Conservation (phyloP, 2,797 vertebrate genomes). For the Gobio occitaniae region DNA sequence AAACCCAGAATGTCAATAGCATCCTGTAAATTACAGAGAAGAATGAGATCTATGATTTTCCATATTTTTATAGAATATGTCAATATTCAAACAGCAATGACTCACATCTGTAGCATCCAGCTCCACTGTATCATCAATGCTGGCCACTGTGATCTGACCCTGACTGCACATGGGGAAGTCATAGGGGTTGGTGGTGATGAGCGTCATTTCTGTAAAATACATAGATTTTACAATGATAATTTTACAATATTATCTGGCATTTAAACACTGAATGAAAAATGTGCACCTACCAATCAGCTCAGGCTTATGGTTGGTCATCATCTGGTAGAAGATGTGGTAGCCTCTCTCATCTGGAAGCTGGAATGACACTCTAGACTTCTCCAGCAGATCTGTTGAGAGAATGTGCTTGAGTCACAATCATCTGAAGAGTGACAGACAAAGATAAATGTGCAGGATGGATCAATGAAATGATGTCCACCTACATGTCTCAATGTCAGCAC, state of each 20-base stretch:
- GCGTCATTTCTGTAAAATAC: slow-evolving; percentile 79
- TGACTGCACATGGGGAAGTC: too few relatives aligned
- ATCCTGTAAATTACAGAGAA: slow-evolving; percentile 70
- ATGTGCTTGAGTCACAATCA: too few relatives aligned
- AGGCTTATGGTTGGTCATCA: slow-evolving; percentile 81
- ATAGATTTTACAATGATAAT: too few relatives aligned
- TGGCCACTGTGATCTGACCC: too few relatives aligned
- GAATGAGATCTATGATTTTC: background rate
- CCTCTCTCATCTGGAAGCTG: slow-evolving; percentile 45
- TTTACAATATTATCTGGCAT: background rate
- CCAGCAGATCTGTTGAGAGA: slow-evolving; percentile 79
- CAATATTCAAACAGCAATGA: background rate
- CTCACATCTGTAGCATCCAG: too few relatives aligned
- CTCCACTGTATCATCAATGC: too few relatives aligned
- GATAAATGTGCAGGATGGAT: too few relatives aligned
- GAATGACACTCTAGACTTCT: slow-evolving; percentile 81
- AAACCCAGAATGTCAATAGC: slow-evolving; percentile 64
- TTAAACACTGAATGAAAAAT: background rate
- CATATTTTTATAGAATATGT: background rate
- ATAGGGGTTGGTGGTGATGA: slow-evolving; percentile 83
- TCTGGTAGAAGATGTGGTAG: background rate
- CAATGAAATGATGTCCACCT: too few relatives aligned
- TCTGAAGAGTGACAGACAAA: too few relatives aligned
- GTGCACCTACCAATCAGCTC: slow-evolving; percentile 82
- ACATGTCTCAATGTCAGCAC: too few relatives aligned